Evolutionary conservation across 2,888 invertebrate species (phyloP), one percentile per base, ranked within the genome.

Genomic region (Apamea crenata): DNA sequence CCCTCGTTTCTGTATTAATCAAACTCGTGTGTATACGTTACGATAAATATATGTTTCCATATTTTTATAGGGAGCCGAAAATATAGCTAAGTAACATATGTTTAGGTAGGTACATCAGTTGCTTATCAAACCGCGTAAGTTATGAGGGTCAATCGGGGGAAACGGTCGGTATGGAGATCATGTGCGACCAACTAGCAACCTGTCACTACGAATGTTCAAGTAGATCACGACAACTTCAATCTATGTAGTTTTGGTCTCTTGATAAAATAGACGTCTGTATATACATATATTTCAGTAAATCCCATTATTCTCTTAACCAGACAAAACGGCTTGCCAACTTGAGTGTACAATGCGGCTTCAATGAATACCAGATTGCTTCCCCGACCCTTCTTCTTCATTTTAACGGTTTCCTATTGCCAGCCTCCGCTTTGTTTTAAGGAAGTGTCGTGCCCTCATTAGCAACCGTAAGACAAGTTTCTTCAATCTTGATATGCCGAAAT

Each of bases 301-400:
- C 63, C 73, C 63, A 75, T 84, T 87, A 84, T 74, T 83, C 53
- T 68, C 80, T 66, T 75, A 61, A 14, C 61, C 56, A 84, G 66
- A 73, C 73, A 74, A 84, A 74, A 84, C 67, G 59, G 50, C 73
- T 87, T 80, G 70, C 56, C 75, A 87, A 85, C 87, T 76, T 84
- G 87, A 75, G 61, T 77, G 78, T 87, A 85, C 81, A 85, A 87
- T 85, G 74, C 85, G 85, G 74, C 74, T 84, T 87, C 85, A 84
- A 85, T 85, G 85, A 85, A 85, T 85, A 87, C 85, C 87, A 85
- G 85, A 85, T 85, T 87, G 73, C 76, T 80, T 87, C 76, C 87
- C 71, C 87, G 76, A 80, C 87, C 85, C 85, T 84, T 83, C 83
- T 86, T 87, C 87, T 84, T 85, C 76, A 87, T 77, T 84, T 85